phyloP scores from a whole-genome alignment of 2,888 invertebrate species.

The Leptopilina drosophilae region DNA sequence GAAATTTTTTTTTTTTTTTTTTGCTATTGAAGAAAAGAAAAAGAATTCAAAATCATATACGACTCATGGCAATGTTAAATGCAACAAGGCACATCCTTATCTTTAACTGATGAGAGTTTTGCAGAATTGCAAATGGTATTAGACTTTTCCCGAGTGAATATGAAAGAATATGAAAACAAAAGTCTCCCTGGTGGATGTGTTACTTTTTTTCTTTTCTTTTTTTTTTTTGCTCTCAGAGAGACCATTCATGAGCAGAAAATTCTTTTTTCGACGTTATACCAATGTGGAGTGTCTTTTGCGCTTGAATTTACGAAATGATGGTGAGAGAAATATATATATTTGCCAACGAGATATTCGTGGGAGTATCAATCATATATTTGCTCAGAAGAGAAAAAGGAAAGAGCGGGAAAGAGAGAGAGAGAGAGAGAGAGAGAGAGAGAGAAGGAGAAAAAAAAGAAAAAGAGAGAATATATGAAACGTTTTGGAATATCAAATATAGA shows the following conservation, averaged over 20 bases:
- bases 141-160: not conserved
- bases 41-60: not conserved
- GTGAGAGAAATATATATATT: not conserved
- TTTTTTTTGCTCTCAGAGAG: not conserved
- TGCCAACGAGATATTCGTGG: slow-evolving; percentile 43
- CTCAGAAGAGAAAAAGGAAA: no score
- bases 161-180: not conserved
- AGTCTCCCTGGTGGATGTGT: not conserved
- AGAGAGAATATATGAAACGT: slow-evolving; percentile 2
- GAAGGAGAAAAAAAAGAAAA: not conserved
- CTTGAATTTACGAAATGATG: slow-evolving; percentile 1
- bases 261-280: not conserved
- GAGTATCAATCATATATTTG: slow-evolving; percentile 48
- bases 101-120: not conserved
- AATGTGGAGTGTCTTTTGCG: slow-evolving; percentile 22
- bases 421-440: no score
- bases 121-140: not conserved
- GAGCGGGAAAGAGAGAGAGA: no score
- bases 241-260: slow-evolving; percentile 10
- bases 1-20: no score
- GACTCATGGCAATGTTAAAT: not conserved
- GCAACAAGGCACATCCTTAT: not conserved
- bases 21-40: not conserved
- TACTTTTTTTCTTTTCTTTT: no score
- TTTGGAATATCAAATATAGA: slow-evolving; percentile 26